Evolutionary conservation across 2,888 invertebrate species (phyloP).

Genomic region (Sminthurinus aureus): DNA sequence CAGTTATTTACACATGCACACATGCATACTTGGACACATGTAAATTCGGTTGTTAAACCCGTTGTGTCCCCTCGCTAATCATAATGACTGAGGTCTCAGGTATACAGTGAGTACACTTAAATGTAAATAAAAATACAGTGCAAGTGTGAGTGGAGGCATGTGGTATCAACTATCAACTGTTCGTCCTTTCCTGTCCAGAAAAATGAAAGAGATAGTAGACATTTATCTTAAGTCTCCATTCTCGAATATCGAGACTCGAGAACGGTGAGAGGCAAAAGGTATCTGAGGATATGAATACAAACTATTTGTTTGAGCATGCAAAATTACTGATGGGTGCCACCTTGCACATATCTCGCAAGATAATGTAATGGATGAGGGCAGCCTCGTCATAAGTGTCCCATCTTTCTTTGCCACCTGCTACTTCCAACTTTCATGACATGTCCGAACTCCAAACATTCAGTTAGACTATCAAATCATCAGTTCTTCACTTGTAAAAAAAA

Average conservation of each 20-base stretch:
- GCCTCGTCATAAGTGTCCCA: slow-evolving; percentile 10
- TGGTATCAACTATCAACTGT: too few species aligned
- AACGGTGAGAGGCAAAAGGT: not conserved
- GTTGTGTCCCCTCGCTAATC: too few species aligned
- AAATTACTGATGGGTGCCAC: slow-evolving; percentile 7
- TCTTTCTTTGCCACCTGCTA: slow-evolving; percentile 29
- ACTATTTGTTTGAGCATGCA: not conserved
- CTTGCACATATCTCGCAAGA: not conserved
- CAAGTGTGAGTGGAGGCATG: too few species aligned
- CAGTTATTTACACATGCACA: not conserved
- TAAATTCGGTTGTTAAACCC: slow-evolving; percentile 27
- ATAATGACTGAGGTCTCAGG: too few species aligned
- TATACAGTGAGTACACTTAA: too few species aligned
- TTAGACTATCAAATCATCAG: not conserved
- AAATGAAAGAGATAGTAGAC: too few species aligned
- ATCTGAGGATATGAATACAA: not conserved
- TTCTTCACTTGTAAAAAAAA: not conserved
- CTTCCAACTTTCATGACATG: not conserved
- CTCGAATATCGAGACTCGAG: not conserved
- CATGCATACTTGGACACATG: slow-evolving; percentile 27
- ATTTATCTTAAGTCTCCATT: too few species aligned
- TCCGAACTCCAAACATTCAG: not conserved
- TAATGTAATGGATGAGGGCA: slow-evolving; percentile 13
- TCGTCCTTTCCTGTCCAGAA: too few species aligned
- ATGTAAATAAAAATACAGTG: too few species aligned